Evolutionary conservation across 2,888 invertebrate species (phyloP), one percentile per base, ranked within the genome.

Genomic region (Drosophila falleni): DNA sequence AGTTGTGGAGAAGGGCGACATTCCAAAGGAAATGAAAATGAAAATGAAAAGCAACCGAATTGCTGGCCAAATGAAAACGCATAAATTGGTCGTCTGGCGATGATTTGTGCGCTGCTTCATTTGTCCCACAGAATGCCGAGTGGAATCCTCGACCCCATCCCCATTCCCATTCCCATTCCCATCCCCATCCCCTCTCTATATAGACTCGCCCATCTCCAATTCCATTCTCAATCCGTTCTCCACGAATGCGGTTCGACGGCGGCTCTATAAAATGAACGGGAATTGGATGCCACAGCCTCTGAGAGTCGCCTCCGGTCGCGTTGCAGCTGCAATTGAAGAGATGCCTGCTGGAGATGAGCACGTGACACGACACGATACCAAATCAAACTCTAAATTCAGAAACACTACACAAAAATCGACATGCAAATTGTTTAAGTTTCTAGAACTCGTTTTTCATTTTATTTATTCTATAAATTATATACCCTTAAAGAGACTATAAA

Each of bases 81-180:
- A 82, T 80, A 80, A 87, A 87, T 78, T 73, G 66, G 47, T 29
- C 56, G 65, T 51, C 74, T 69, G 71, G 61, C 83, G 78, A 72
- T 80, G 87, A 74, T 80, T 86, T 78, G 72, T 68, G 69, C 41
- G 47, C 39, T 44, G 72, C 64, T 81, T 81, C 66, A 74, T 77
- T 77, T 78, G 81, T 68, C 58, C 51, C 59, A 37, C 16, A 26
- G 54, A 60, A 50, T 26, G 35, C 60, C 60, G 47, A 8, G 26
- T 26, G 11, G 26, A 37, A n/a, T 46, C 37, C 51, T 15, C 15
- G 15, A 5, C 10, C 10, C 13, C 3, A 26, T 39, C 9, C 15
- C 39, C 15, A 16, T 26, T 23, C 19, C 3, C 3, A 19, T 51
- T 13, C 11, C 19, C 5, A 9, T 8, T 1, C 1, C 15, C 26